Percentiles rank a stretch among this genome's conserved stretches.
These are phyloP conservation scores for Tokudaia muenninki DNA, from an alignment of 2,797 vertebrate genomes.

Conservation along the genomic window DNA sequence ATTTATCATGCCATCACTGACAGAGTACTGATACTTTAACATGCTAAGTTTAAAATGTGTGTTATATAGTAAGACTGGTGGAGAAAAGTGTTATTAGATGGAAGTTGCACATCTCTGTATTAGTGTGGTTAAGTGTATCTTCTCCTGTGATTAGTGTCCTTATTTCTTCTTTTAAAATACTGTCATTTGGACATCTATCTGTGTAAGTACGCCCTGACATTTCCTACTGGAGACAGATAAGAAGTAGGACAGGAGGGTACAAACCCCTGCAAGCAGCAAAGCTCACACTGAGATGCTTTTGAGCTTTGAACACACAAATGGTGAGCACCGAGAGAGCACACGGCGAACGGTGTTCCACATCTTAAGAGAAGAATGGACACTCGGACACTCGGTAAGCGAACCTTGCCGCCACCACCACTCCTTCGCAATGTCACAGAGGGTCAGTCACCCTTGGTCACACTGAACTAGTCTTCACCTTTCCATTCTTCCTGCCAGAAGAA, in stretches of 20 bases:
- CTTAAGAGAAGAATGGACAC: background rate
- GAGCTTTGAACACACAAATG: background rate
- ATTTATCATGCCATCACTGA: background rate
- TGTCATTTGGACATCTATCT: background rate
- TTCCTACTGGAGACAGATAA: background rate
- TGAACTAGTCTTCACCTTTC: slow-evolving; percentile 51
- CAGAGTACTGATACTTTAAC: background rate
- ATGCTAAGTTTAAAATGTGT: background rate
- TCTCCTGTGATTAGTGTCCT: background rate
- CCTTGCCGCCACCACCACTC: background rate
- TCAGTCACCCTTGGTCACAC: slow-evolving; percentile 24
- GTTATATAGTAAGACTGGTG: background rate
- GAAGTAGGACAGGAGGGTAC: background rate
- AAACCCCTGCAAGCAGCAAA: background rate
- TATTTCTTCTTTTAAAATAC: slow-evolving; percentile 24
- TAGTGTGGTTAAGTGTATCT: background rate
- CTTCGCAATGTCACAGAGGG: background rate
- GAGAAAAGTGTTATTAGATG: background rate
- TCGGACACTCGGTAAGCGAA: background rate
- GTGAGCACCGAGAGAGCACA: background rate
- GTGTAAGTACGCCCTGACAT: background rate
- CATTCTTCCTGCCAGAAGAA: slow-evolving; percentile 11
- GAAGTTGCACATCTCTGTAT: background rate
- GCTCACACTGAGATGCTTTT: background rate
- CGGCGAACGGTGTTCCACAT: background rate